Percentiles rank a stretch among this genome's conserved stretches.
Conservation (phyloP, 2,888 invertebrate species). For the Oscheius onirici region DNA sequence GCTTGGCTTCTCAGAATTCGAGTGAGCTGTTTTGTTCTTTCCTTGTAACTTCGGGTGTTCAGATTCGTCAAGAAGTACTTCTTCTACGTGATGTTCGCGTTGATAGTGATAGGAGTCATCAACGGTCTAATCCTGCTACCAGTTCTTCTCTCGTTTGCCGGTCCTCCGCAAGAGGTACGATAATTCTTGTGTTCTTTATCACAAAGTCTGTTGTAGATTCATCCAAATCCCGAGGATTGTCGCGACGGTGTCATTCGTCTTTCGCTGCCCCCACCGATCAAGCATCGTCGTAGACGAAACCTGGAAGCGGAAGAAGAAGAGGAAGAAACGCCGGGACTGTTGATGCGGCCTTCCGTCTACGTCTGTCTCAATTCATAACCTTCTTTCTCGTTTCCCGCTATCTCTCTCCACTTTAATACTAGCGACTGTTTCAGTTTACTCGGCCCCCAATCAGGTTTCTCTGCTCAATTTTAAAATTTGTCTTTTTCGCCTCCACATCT, state of each 20-base stretch:
- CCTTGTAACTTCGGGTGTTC: background rate
- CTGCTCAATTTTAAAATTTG: conserved; percentile 36
- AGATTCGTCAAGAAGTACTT: conserved; percentile 89
- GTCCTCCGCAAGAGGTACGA: conserved; percentile 84
- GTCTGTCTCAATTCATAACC: background rate
- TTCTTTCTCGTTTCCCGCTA: background rate
- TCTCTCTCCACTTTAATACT: conserved; percentile 1
- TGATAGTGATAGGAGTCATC: conserved; percentile 59
- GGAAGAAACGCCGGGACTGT: conserved; percentile 29
- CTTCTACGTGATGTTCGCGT: conserved; percentile 80
- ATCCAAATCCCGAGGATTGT: conserved; percentile 15
- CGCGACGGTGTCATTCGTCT: conserved; percentile 15
- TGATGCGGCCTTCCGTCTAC: conserved; percentile 25
- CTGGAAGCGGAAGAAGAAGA: conserved; percentile 11
- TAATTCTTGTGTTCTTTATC: too few relatives aligned
- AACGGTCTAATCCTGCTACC: conserved; percentile 81
- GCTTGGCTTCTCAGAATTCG: conserved; percentile 91
- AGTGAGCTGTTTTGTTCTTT: conserved; percentile 71
- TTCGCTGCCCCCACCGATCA: conserved; percentile 26
- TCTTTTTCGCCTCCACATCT: background rate
- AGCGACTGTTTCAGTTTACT: background rate
- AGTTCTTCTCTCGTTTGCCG: conserved; percentile 85
- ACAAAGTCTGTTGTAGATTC: background rate
- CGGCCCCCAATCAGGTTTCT: conserved; percentile 17
- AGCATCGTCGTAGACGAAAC: conserved; percentile 6